Conservation (phyloP, 2,113 vertebrate genomes). For the Melospiza melodia region DNA sequence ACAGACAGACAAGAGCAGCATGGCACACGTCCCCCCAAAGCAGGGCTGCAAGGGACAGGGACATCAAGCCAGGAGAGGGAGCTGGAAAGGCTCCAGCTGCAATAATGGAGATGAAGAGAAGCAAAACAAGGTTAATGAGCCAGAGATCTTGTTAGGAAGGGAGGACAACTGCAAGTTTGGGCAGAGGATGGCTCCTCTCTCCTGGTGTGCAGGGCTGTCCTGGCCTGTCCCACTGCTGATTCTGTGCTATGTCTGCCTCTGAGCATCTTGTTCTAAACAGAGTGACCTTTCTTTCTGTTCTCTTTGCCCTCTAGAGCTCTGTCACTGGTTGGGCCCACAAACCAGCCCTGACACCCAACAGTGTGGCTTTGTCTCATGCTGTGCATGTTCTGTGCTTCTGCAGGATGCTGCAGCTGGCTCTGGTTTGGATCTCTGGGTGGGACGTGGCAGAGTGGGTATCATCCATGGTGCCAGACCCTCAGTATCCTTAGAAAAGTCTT, state of each 20-base stretch:
- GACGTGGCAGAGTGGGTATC: not conserved
- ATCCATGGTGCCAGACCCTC: not conserved
- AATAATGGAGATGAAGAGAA: not conserved
- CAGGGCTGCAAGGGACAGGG: not conserved
- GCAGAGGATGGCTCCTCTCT: not conserved
- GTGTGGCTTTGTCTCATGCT: not conserved
- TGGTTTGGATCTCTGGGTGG: not conserved
- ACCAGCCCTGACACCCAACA: not conserved
- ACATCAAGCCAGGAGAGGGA: not conserved
- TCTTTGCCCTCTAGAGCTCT: not conserved
- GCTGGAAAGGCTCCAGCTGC: conserved; percentile 9
- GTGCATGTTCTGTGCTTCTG: rapidly evolving
- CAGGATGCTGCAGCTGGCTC: not conserved
- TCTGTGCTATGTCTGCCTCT: not conserved
- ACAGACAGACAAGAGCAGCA: not conserved
- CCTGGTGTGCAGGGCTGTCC: not conserved
- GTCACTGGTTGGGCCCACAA: not conserved
- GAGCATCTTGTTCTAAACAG: not conserved
- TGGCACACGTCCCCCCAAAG: not conserved
- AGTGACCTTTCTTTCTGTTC: not conserved
- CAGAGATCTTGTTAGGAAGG: not conserved
- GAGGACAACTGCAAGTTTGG: not conserved
- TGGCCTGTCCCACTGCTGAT: not conserved
- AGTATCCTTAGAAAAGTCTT: not conserved
- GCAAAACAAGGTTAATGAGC: not conserved